Conservation (phyloP, 2,888 invertebrate species). For the Dromius quadrimaculatus region DNA sequence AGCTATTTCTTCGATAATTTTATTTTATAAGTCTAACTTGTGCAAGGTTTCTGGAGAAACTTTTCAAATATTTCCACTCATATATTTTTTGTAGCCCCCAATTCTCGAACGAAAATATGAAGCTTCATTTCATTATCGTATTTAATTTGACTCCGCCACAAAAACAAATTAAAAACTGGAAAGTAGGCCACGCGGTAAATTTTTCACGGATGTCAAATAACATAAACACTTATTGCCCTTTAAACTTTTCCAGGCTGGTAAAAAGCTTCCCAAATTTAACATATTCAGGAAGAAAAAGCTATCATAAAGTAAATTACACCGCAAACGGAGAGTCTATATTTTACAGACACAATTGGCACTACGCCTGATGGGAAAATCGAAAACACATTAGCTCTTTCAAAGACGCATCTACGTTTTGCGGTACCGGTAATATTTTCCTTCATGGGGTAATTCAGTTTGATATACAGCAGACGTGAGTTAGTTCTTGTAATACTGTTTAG, state of each 20-base stretch:
- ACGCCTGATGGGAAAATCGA: constrained; percentile 55
- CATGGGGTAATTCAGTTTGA: constrained; percentile 16
- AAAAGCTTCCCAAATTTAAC: constrained; percentile 17
- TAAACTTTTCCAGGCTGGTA: constrained; percentile 13
- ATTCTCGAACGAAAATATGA: constrained; percentile 24
- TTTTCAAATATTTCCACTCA: constrained; percentile 20
- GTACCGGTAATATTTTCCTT: constrained; percentile 17
- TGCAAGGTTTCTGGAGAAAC: too few relatives aligned
- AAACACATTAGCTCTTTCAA: constrained; percentile 53
- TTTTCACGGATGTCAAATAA: constrained; percentile 48
- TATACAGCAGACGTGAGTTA: neutral
- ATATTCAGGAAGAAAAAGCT: constrained; percentile 37
- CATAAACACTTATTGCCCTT: constrained; percentile 43
- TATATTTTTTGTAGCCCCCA: constrained; percentile 10
- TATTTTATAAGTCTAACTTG: constrained; percentile 17
- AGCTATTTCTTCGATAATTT: too few relatives aligned
- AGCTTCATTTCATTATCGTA: constrained; percentile 36
- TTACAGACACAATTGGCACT: constrained; percentile 54
- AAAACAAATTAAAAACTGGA: constrained; percentile 48
- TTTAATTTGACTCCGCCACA: constrained; percentile 41
- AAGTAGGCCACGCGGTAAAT: constrained; percentile 45
- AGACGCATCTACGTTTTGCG: constrained; percentile 6
- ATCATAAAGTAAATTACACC: constrained; percentile 45
- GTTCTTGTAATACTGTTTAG: constrained; percentile 15
- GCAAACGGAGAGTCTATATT: constrained; percentile 36